Percentiles rank a stretch among this genome's conserved stretches.
Evolutionary conservation across 2,797 vertebrate species (phyloP).

Genomic region (Centropyge bicolor): DNA sequence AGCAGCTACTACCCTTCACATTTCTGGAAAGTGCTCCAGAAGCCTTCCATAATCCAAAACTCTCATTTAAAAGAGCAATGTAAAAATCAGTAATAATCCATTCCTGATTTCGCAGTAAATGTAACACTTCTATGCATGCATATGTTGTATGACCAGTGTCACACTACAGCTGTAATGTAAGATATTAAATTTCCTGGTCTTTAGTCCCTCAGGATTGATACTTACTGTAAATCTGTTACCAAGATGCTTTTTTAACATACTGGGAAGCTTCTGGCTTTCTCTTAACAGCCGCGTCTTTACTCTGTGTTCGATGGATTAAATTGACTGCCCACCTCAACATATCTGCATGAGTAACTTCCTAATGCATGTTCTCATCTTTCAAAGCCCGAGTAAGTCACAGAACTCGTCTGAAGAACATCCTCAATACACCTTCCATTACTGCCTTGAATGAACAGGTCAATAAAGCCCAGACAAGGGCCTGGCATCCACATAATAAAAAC

Average conservation of each 20-base stretch:
- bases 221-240: neutral
- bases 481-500: constrained; percentile 34
- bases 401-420: constrained; percentile 6
- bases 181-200: neutral
- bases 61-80: neutral
- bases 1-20: neutral
- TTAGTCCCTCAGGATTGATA: neutral
- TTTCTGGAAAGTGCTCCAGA: neutral
- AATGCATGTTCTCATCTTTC: constrained; percentile 35
- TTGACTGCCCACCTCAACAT: constrained; percentile 2
- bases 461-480: constrained; percentile 30
- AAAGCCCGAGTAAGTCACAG: constrained; percentile 25
- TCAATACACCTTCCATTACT: constrained; percentile 32
- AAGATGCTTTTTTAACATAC: neutral
- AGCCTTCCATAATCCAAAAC: neutral
- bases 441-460: constrained; percentile 37
- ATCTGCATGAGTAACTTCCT: constrained; percentile 32
- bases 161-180: neutral
- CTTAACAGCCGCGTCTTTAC: constrained; percentile 8
- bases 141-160: neutral
- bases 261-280: neutral
- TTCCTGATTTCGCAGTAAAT: neutral
- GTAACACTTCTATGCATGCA: neutral
- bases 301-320: constrained; percentile 10
- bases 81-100: neutral